phyloP scores from a whole-genome alignment of 2,888 invertebrate species.

The Trichogramma evanescens region DNA sequence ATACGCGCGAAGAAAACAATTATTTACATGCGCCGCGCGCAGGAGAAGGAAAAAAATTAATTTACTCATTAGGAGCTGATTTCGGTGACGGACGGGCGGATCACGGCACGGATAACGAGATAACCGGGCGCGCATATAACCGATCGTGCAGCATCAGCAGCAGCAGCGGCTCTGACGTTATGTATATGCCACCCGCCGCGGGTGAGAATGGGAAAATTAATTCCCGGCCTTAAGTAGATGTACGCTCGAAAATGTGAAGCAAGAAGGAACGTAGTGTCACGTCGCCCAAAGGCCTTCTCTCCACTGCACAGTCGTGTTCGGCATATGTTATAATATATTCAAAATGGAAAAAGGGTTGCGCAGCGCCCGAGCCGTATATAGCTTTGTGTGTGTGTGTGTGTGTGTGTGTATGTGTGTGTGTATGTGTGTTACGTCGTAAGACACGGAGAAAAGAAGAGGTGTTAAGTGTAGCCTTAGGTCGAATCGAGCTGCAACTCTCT shows the following conservation, averaged over 20 bases:
- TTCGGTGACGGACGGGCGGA: slow-evolving; percentile 3
- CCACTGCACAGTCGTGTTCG: slow-evolving; percentile 20
- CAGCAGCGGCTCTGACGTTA: too few species aligned
- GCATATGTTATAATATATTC: not conserved
- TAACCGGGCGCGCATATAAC: slow-evolving; percentile 9
- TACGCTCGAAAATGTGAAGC: slow-evolving; percentile 1
- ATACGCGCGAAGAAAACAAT: slow-evolving; percentile 18
- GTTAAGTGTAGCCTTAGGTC: slow-evolving; percentile 41
- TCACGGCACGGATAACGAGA: slow-evolving; percentile 15
- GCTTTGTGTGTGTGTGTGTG: slow-evolving; percentile 17
- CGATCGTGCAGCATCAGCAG: too few species aligned
- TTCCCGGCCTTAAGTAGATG: slow-evolving; percentile 33
- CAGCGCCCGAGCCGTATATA: too few species aligned
- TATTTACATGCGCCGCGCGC: slow-evolving; percentile 9
- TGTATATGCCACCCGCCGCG: slow-evolving; percentile 21
- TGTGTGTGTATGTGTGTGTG: too few species aligned
- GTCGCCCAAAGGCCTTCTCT: slow-evolving; percentile 36
- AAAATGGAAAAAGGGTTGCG: too few species aligned
- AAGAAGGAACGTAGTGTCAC: slow-evolving; percentile 34
- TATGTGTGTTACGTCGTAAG: slow-evolving; percentile 31
- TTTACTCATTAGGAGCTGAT: slow-evolving; percentile 14
- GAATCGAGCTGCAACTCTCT: not conserved
- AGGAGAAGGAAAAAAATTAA: slow-evolving; percentile 11
- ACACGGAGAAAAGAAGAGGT: slow-evolving; percentile 44
- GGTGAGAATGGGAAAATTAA: slow-evolving; percentile 39